Conservation (phyloP, 1,140 invertebrate species). For the Cherax quadricarinatus region DNA sequence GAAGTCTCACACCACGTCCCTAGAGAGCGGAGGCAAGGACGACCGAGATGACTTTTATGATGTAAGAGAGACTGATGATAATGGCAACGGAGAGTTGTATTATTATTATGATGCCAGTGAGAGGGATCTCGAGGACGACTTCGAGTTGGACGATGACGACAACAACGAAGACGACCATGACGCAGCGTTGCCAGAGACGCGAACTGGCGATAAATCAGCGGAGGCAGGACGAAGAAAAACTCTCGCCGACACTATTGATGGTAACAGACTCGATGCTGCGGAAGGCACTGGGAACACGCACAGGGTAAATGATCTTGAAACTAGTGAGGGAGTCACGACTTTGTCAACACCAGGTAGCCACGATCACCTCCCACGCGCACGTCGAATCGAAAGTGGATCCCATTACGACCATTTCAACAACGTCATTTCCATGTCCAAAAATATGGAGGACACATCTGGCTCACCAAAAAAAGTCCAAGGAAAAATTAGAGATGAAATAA, state of each 20-base stretch:
- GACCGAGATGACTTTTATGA: background rate
- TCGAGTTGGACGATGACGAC: background rate
- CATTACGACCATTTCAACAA: background rate
- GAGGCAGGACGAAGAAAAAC: background rate
- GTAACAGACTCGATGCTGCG: background rate
- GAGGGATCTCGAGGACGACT: background rate
- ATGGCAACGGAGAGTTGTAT: constrained; percentile 19
- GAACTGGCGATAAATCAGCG: background rate
- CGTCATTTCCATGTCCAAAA: background rate
- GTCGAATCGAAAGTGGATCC: background rate
- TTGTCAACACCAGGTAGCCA: background rate
- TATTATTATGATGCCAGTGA: constrained; percentile 35
- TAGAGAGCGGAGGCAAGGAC: background rate
- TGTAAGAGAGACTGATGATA: background rate
- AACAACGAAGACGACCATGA: background rate
- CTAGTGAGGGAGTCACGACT: background rate
- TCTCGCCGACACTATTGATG: background rate
- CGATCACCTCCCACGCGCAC: background rate
- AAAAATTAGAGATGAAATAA: background rate
- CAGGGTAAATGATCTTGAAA: background rate
- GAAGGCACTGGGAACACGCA: background rate
- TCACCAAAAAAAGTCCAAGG: background rate
- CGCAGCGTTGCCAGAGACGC: background rate
- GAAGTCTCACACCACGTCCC: background rate
- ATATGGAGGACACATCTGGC: background rate